Conservation (phyloP, 2,888 invertebrate species). For the Drosophila fungiperda region DNA sequence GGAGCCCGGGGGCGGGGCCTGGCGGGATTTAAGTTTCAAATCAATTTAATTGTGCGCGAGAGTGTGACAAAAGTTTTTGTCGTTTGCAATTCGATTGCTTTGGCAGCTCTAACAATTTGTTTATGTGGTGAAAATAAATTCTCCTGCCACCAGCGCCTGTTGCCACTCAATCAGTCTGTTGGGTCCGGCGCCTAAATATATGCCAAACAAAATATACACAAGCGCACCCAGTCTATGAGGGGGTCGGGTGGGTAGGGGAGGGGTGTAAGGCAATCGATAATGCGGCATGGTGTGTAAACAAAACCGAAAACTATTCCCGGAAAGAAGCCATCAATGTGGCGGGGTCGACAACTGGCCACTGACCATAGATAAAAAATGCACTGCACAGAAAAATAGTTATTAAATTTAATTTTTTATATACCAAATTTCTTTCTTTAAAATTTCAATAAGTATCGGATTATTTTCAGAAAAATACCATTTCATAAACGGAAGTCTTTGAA, state of each 20-base stretch:
- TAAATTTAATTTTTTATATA: neutral
- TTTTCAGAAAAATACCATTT: neutral
- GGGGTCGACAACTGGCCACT: neutral
- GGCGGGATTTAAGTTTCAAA: slow-evolving; percentile 42
- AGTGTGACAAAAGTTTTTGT: slow-evolving; percentile 60
- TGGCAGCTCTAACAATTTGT: slow-evolving; percentile 53
- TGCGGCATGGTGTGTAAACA: slow-evolving; percentile 45
- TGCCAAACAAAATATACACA: slow-evolving; percentile 25
- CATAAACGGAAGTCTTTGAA: too few relatives aligned
- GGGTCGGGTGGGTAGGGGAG: neutral
- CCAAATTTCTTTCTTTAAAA: neutral
- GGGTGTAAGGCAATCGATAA: slow-evolving; percentile 52
- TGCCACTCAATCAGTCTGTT: slow-evolving; percentile 9
- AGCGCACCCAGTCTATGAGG: neutral
- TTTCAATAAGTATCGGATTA: neutral
- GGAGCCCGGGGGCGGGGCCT: neutral
- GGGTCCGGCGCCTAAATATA: slow-evolving; percentile 45
- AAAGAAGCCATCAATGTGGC: slow-evolving; percentile 61
- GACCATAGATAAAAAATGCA: neutral
- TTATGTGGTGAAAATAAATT: slow-evolving; percentile 55
- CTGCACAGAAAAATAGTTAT: slow-evolving; percentile 3
- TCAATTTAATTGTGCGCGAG: slow-evolving; percentile 68
- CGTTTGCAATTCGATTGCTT: slow-evolving; percentile 26
- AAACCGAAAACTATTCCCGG: slow-evolving; percentile 51
- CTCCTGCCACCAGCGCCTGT: slow-evolving; percentile 28